Evolutionary conservation across 2,113 vertebrate species (phyloP).

Genomic region (Amblyopsis rosae): DNA sequence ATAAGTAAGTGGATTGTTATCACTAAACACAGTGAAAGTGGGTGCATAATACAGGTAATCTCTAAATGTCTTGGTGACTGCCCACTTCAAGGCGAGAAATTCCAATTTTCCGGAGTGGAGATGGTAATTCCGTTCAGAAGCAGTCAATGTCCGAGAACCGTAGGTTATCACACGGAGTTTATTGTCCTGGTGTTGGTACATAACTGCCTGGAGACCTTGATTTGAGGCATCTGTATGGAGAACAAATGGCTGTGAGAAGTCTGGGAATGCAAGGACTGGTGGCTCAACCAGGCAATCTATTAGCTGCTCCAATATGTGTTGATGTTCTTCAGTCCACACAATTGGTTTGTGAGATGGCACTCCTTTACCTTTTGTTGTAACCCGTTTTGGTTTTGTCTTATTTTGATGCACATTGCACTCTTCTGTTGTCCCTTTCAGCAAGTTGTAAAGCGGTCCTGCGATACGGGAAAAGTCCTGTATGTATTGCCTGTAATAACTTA

Average conservation of each 20-base stretch:
- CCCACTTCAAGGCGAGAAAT: too few species aligned
- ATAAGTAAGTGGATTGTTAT: slow-evolving; percentile 34
- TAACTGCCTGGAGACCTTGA: slow-evolving; percentile 19
- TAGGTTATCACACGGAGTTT: slow-evolving; percentile 3
- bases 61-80: neutral
- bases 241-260: slow-evolving; percentile 15
- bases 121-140: slow-evolving; percentile 28
- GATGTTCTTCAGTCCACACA: neutral
- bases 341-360: neutral
- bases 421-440: neutral
- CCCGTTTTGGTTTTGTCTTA: neutral
- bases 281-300: neutral
- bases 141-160: slow-evolving; percentile 13
- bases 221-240: slow-evolving; percentile 15
- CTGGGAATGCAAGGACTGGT: neutral
- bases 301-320: neutral
- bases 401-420: neutral
- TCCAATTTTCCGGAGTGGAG: slow-evolving; percentile 27
- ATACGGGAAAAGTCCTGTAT: slow-evolving; percentile 22
- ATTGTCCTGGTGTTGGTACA: slow-evolving; percentile 25
- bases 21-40: slow-evolving; percentile 10
- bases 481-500: slow-evolving; percentile 21
- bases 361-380: neutral
- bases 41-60: neutral
- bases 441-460: neutral